These are phyloP conservation scores for Agrotis clavis DNA, from an alignment of 2,888 invertebrate species.

Conservation along the genomic window DNA sequence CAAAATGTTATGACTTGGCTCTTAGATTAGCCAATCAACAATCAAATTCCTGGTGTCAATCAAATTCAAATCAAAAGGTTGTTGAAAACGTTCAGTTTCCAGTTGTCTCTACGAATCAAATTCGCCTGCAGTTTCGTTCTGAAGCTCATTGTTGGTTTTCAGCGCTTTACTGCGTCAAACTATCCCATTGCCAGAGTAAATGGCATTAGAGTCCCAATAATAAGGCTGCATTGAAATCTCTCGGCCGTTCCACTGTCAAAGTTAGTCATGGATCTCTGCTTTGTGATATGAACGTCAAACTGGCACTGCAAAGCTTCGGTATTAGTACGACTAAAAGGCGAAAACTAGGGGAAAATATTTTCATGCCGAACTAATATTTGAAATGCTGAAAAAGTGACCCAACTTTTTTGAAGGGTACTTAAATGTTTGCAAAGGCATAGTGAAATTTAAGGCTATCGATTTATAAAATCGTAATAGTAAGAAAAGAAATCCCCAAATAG, in stretches of 20 bases:
- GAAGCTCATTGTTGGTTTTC: slow-evolving; percentile 4
- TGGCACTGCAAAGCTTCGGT: neutral
- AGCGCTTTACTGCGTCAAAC: slow-evolving; percentile 20
- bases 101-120: neutral
- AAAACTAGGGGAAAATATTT: neutral
- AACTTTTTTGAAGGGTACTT: neutral
- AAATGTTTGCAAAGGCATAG: neutral
- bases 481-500: too few species aligned
- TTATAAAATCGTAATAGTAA: neutral
- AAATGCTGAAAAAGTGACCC: neutral
- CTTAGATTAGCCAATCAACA: too few species aligned
- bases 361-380: neutral
- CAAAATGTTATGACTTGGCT: too few species aligned
- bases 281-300: slow-evolving; percentile 34
- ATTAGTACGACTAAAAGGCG: neutral
- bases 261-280: slow-evolving; percentile 24
- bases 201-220: slow-evolving; percentile 25
- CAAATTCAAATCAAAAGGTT: neutral
- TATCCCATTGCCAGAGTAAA: slow-evolving; percentile 13
- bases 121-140: neutral
- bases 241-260: slow-evolving; percentile 19
- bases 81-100: neutral
- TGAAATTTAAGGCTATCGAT: neutral
- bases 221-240: slow-evolving; percentile 32
- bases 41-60: too few species aligned